Evolutionary conservation across 2,113 vertebrate species (phyloP), one percentile per base, ranked within the genome.

Genomic region (Stigmatopora argus): DNA sequence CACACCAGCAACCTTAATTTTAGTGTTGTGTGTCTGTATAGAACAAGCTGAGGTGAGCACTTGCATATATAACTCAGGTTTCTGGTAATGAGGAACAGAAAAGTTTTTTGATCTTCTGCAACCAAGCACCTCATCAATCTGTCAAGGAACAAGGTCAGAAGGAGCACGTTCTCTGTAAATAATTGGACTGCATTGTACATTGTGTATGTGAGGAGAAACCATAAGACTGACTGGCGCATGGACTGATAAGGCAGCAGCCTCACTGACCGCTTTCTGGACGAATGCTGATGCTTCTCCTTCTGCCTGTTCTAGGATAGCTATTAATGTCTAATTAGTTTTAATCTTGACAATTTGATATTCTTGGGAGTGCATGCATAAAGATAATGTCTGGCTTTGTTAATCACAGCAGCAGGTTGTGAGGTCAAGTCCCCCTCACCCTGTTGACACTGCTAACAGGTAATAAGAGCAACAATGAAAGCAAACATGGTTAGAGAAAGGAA

Each of bases 31-130:
- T 23, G 63, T 62, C 61, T 55, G 65, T 65, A 57, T 46, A 59
- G 62, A 59, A 35, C n/a, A 17, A 31, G 49, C 70, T 23, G 34
- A 56, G 70, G 19, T 0, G 12, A 66, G 70, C 62, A 47, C 68
- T 72, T 61, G 74, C 71, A 78, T 69, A 78, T 69, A 69, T 78
- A 31, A 31, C 52, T 41, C 51, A 45, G 47, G 31, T 67, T 70
- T 67, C 67, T 72, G 74, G 71, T 87, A 86, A 85, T 82, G 84
- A 88, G 82, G 74, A 69, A 69, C 73, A 78, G 80, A 72, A 34
- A 74, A 86, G 83, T 74, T 72, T 82, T 87, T 84, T 87, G 83
- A 88, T 88, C 85, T 86, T 75, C 77, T 67, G 76, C 55, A 71
- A 69, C n/a, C 72, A 89, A 81, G 70, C 12, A 60, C 71, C 73